Base-by-base conservation (phyloP, 2,113 vertebrate genomes). In the Murina feae region DNA sequence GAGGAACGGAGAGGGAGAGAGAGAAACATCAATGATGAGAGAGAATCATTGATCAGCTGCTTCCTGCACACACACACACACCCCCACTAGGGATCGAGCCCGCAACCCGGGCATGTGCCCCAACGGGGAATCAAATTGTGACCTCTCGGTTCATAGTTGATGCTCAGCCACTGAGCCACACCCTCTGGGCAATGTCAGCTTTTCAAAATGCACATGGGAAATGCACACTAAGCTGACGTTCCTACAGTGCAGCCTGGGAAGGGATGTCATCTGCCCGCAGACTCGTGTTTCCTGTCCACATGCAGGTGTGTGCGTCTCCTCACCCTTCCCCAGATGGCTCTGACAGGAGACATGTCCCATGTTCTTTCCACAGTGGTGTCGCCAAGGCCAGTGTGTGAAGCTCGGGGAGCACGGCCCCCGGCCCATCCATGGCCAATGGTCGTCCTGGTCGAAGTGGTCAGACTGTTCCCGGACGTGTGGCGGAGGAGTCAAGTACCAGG, bases 381-480 rank as follows among this genome's bases (percentile, higher is more conserved):
- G 99, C 89, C 98, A 98, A 96, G 99, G 99, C 72, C 99, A 99
- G 97, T 99, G 99, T 95, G 99, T 99, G 5, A 99, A 98, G 81
- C 98, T 99, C 0, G 99, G 99, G 42, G 99, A 99, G 21, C 98
- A 99, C 0, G 99, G 99, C 3, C 99, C 99, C 17, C 98, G 98
- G 86, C 98, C 99, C 0, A 69, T 99, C 53, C 97, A 99, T 0
- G 99, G 99, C 47, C 99, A 99, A 84, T 99, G 99, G 99, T 99
- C 99, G 0, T 30, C 98, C 42, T 99, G 99, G 99, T 98, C 99
- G 0, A 97, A 98, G 92, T 99, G 99, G 99, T 99, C 99, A 0
- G 98, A 99, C n/a, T 99, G 99, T 95, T 99, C 99, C 51, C 98
- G 99, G 65, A 99, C 98, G 2, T 99, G 99, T 14, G 99, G 99